phyloP scores from a whole-genome alignment of 2,888 invertebrate genomes.

The Hoplodrina ambigua region DNA sequence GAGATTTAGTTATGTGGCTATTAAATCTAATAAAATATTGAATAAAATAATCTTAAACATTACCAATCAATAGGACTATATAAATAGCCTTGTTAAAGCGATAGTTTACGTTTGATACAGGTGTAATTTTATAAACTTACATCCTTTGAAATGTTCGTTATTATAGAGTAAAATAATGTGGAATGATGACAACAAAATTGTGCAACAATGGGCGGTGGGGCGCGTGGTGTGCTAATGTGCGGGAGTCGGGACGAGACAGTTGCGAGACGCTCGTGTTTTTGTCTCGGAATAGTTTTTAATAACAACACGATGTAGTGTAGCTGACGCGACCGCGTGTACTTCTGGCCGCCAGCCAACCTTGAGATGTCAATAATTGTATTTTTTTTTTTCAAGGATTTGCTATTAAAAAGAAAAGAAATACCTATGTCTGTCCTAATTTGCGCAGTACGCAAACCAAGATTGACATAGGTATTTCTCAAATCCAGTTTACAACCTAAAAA shows the following conservation, averaged over 20 bases:
- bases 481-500: constrained; percentile 4
- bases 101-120: constrained; percentile 12
- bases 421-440: not conserved
- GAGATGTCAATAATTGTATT: constrained; percentile 63
- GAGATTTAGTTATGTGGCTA: not conserved
- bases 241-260: constrained; percentile 64
- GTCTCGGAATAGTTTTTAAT: constrained; percentile 66
- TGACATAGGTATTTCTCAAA: not conserved
- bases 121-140: constrained; percentile 23
- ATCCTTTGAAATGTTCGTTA: constrained; percentile 13
- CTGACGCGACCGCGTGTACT: constrained; percentile 63
- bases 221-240: constrained; percentile 44
- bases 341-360: constrained; percentile 74
- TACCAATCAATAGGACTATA: constrained; percentile 1
- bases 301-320: constrained; percentile 69
- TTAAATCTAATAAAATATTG: constrained; percentile 7
- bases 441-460: not conserved
- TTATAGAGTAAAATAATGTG: constrained; percentile 24
- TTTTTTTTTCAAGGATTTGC: constrained; percentile 56
- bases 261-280: constrained; percentile 72
- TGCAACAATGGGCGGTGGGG: constrained; percentile 45
- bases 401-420: constrained; percentile 47
- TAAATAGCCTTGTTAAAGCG: constrained; percentile 10
- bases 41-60: constrained; percentile 8
- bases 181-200: constrained; percentile 28